Evolutionary conservation across 1,140 invertebrate species (phyloP), one percentile per base, ranked within the genome.

Genomic region (Drosophila ananassae): DNA sequence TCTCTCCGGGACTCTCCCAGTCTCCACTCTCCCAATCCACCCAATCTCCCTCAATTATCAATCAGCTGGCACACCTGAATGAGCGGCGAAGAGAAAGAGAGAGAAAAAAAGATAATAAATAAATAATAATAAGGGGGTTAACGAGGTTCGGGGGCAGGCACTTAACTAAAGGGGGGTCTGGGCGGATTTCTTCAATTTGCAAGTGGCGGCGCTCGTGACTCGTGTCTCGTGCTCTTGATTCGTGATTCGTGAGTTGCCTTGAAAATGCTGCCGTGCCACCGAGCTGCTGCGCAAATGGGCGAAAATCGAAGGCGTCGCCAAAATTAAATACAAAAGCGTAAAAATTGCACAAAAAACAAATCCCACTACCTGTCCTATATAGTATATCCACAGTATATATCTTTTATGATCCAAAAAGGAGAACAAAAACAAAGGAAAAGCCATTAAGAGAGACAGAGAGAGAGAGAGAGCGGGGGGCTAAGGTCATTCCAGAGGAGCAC

Each of bases 191-290:
- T 75, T 64, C 64, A 78, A 87, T 87, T 89, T 73, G 73, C 81
- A 85, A 85, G 81, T 84, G 77, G 69, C 56, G 77, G 17, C 17
- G 17, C 56, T 85, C 82, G 82, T 85, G 82, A 85, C 82, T 85
- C 17, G 17, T 17, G 17, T 17, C 17, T 17, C 17, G 17, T 17
- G 17, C 17, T 17, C 17, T 0, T 17, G 17, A 17, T 17, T 17
- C 17, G 17, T 17, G 17, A 17, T 52, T 87, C 82, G 82, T 87
- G 82, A 87, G 83, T 87, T 78, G 82, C 82, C 82, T 87, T 89
- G 60, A 71, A 89, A 87, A 87, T 87, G 5, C 7, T 5, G 6
- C 10, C 17, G 17, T 17, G 17, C 17, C 17, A 17, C 17, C 17
- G 41, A 67, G 59, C 52, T 52, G 67, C 67, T 69, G 64, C 60